Evolutionary conservation across 2,797 vertebrate genomes (phyloP), one percentile per base, ranked within the genome.

Genomic region (Sarcoramphus papa): DNA sequence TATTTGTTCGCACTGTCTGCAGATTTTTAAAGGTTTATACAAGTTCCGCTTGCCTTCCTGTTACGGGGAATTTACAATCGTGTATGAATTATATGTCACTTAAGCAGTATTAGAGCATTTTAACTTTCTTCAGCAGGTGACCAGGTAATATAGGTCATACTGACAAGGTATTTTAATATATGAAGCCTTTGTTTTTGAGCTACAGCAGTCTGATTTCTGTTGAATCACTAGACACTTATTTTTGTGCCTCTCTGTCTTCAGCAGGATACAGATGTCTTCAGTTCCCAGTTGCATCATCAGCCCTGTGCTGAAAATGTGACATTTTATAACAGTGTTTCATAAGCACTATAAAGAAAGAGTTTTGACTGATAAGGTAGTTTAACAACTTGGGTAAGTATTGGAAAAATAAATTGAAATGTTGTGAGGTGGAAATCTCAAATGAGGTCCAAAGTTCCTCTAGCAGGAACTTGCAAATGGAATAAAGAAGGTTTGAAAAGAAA

Each of bases 301-400:
- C 15, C 22, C 30, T 80, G 50, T 72, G 30, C 87, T 69, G 48
- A 93, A 90, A 95, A 89, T 62, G 37, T 90, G 91, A 62, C 69
- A 85, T 91, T 80, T 92, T 78, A 41, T 40, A 84, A 51, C 33
- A 75, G 67, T 24, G 47, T 79, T 83, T 64, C 48, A 67, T 76
- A 85, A 83, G 37, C 54, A 64, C 23, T 79, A 13, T n/a, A 70
- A 70, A 79, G 64, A 75, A 88, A 72, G 22, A 81, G 54, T 94
- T 88, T 70, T 92, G 75, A 60, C 37, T 78, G 89, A 83, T 96
- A 95, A 97, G 68, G 86, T 95, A 96, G 77, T 80, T 93, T 93
- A 94, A 93, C 65, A 89, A 37, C 62, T 73, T 77, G 56, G 37
- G 60, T 56, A 88, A 92, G 92, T 93, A 94, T 23, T 95, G 85